Evolutionary conservation across 2,113 vertebrate genomes (phyloP).

Genomic region (Clinocottus analis): DNA sequence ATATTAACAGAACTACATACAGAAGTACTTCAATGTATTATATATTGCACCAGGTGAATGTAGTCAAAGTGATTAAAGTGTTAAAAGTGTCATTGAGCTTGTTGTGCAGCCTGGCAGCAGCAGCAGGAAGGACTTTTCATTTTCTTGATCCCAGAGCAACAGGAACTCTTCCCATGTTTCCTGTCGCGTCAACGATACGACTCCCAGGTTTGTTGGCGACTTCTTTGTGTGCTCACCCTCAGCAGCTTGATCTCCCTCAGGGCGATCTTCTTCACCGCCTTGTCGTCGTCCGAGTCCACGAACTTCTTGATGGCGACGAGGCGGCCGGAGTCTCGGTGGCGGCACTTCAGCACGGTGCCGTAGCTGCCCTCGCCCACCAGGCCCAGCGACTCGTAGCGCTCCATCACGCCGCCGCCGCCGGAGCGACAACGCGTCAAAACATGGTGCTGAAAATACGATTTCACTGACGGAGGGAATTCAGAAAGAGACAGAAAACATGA

Average conservation of each 20-base stretch:
- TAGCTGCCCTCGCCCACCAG: constrained; percentile 91
- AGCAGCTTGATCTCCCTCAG: constrained; percentile 75
- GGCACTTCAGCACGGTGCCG: constrained; percentile 88
- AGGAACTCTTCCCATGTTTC: no score
- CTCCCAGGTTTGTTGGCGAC: no score
- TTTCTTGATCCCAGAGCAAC: neutral
- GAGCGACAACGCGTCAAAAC: neutral
- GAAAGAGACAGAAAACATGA: neutral
- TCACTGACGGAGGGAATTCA: neutral
- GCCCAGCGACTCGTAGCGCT: constrained; percentile 88
- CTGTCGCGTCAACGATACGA: no score
- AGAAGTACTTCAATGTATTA: no score
- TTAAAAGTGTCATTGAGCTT: no score
- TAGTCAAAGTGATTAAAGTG: no score
- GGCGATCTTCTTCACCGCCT: constrained; percentile 88
- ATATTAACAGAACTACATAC: no score
- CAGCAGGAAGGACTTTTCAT: no score
- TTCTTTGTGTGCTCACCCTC: no score
- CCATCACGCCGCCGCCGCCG: constrained; percentile 55
- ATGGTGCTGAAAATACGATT: no score
- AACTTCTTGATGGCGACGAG: constrained; percentile 93
- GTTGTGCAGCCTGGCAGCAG: no score
- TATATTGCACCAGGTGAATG: no score
- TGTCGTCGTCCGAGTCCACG: constrained; percentile 88
- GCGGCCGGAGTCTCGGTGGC: constrained; percentile 85